Evolutionary conservation across 2,888 invertebrate genomes (phyloP).

Genomic region (Drosophila phalerata): DNA sequence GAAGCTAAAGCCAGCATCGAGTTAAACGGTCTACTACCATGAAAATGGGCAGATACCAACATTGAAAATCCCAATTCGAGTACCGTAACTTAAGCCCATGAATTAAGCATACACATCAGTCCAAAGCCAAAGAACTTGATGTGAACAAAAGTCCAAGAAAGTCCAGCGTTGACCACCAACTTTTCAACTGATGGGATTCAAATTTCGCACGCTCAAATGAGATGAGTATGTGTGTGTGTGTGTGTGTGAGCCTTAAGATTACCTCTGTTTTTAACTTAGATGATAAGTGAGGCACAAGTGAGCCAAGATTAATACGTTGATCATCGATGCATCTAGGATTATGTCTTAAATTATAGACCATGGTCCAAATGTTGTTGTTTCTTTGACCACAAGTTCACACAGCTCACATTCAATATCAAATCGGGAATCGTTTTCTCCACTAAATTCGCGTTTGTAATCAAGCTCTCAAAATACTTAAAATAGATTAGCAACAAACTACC

Average conservation of each 20-base stretch:
- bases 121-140: slow-evolving; percentile 25
- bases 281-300: slow-evolving; percentile 33
- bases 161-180: slow-evolving; percentile 42
- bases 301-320: slow-evolving; percentile 27
- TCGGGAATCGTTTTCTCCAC: not conserved
- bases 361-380: not conserved
- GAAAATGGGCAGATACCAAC: slow-evolving; percentile 56
- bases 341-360: slow-evolving; percentile 19
- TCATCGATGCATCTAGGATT: slow-evolving; percentile 6
- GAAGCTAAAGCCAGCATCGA: slow-evolving; percentile 14
- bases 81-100: slow-evolving; percentile 69
- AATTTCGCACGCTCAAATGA: slow-evolving; percentile 39
- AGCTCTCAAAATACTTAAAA: not conserved
- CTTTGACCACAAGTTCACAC: slow-evolving; percentile 5
- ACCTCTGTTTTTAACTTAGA: slow-evolving; percentile 31
- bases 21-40: slow-evolving; percentile 72
- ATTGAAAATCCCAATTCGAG: slow-evolving; percentile 60
- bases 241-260: slow-evolving; percentile 10
- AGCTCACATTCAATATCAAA: not conserved
- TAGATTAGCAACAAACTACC: too few relatives aligned
- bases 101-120: slow-evolving; percentile 48
- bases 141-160: slow-evolving; percentile 45
- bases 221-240: slow-evolving; percentile 1
- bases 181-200: slow-evolving; percentile 29
- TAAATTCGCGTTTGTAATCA: not conserved